Evolutionary conservation across 2,797 vertebrate genomes (phyloP).

Genomic region (Sibirionetta formosa): DNA sequence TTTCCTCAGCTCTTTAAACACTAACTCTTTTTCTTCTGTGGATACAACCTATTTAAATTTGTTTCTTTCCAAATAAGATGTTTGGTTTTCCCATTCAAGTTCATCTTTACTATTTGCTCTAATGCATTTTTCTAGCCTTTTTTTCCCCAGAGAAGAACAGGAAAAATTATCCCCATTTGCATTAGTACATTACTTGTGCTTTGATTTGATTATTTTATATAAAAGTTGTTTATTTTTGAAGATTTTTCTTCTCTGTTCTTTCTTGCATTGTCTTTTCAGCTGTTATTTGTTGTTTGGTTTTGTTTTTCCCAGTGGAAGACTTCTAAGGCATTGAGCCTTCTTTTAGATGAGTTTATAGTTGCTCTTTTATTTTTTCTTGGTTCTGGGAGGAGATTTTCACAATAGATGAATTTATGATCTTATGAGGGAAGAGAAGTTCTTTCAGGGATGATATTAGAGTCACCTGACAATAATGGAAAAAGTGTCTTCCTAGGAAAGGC

Average conservation of each 20-base stretch:
- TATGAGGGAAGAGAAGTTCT: conserved; percentile 36
- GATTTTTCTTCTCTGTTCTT: not conserved
- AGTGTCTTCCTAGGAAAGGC: not conserved
- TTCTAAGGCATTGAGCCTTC: not conserved
- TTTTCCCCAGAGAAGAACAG: not conserved
- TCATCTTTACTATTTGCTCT: not conserved
- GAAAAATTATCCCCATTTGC: not conserved
- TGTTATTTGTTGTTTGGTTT: not conserved
- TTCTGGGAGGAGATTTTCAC: conserved; percentile 23
- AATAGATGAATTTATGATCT: conserved; percentile 59
- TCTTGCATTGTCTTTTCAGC: conserved; percentile 29
- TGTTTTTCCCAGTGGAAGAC: not conserved
- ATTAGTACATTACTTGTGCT: not conserved
- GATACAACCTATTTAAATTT: not conserved
- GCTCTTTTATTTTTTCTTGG: conserved; percentile 29
- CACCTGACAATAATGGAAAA: conserved; percentile 34
- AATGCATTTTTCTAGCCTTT: not conserved
- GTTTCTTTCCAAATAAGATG: not conserved
- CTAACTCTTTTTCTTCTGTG: not conserved
- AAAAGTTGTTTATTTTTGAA: not conserved
- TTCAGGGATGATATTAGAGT: conserved; percentile 28
- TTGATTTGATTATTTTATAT: not conserved
- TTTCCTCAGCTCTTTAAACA: not conserved
- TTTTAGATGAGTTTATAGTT: conserved; percentile 20
- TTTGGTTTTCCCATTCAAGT: not conserved